Evolutionary conservation across 92 coral and sea anemone genomes (phyloP), one percentile per base, ranked within the genome.

Genomic region (Anthopleura xanthogrammica): DNA sequence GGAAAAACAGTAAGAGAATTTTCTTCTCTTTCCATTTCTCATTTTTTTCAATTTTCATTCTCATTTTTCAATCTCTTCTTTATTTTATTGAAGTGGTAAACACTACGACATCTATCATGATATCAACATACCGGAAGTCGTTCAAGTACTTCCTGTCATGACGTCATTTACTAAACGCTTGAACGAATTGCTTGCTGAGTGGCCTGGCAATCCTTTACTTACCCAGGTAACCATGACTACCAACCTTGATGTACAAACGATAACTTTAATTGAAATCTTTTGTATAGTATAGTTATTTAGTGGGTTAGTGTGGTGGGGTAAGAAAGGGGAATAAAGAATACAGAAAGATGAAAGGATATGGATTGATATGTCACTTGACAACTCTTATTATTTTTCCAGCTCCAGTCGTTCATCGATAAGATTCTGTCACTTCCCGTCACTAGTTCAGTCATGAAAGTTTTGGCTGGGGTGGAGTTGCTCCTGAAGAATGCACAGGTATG

Each of bases 401-500:
- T 97, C 74, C 77, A 88, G 78, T 83, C 55, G 39, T 91, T 95
- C 48, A 85, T 91, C 42, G 85, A 88, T 23, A 90, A 92, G 78
- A 92, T 97, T 14, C 70, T 92, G 66, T 83, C 92, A 11, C 84
- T 97, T 43, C 92, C 99, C 16, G 95, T 94, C 23, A 92, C 99
- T 74, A 94, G 99, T 86, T 90, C 99, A 29, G 87, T 94, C 50
- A 97, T 97, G 97, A 97, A 89, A 77, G 85, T 97, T 40, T 89
- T 97, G 19, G 94, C 95, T 4, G 99, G 99, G 46, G 86, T 94
- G 42, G 99, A 97, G 79, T 89, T 97, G 41, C 79, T 97, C 48
- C 92, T 97, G 16, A 90, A 88, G 68, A 92, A 94, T 83, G 93
- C 99, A 23, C 99, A 97, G 99, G 99, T 97, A 54, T 79, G 87